A percentile compares a stretch with the other conserved stretches of the same genome.
phyloP scores from a whole-genome alignment of 2,888 invertebrate genomes.

The Clivina fossor region DNA sequence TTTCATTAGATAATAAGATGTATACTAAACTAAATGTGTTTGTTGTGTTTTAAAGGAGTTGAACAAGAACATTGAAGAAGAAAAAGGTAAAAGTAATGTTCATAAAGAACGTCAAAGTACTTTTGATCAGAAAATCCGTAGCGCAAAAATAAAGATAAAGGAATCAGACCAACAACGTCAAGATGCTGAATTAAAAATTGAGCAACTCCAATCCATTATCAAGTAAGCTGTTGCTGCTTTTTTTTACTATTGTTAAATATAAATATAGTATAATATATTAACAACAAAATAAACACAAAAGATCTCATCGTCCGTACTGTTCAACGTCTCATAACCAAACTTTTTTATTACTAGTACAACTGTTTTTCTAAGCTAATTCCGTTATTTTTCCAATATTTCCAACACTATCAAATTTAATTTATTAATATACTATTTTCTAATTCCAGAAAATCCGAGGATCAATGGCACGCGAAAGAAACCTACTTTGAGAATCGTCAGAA shows the following conservation, averaged over 20 bases:
- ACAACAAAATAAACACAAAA: not conserved
- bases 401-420: not conserved
- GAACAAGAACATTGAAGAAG: constrained; percentile 13
- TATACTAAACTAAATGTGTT: not conserved
- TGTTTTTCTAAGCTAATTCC: too few species aligned
- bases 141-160: constrained; percentile 14
- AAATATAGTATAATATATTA: not conserved
- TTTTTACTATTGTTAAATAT: not conserved
- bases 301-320: too few species aligned
- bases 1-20: not conserved
- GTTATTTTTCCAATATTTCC: constrained; percentile 11
- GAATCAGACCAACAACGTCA: constrained; percentile 11
- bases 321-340: too few species aligned
- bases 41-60: constrained; percentile 9
- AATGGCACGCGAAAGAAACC: constrained; percentile 25
- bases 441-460: constrained; percentile 20
- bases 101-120: constrained; percentile 13
- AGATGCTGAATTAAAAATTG: constrained; percentile 16
- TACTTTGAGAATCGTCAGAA: constrained; percentile 14
- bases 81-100: constrained; percentile 3
- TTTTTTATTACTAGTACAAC: too few species aligned
- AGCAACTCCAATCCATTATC: constrained; percentile 9
- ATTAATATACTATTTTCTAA: not conserved
- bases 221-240: constrained; percentile 8
- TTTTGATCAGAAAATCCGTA: constrained; percentile 21